Conservation (phyloP, 2,797 vertebrate genomes). For the Phrynocephalus vlangalii region DNA sequence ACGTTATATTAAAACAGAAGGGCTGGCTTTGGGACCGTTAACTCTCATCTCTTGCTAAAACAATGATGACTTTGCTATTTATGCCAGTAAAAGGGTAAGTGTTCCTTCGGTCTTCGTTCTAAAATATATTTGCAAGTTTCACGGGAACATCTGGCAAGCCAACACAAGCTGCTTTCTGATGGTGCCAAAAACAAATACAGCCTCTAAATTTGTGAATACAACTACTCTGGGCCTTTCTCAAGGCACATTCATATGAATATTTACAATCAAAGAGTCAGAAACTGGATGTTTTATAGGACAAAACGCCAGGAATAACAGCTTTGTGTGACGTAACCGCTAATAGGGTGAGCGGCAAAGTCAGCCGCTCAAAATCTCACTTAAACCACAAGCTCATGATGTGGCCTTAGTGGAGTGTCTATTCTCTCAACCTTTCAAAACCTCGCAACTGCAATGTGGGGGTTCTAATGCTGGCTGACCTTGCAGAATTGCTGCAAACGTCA, state of each 20-base stretch:
- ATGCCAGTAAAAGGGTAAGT: slow-evolving; percentile 43
- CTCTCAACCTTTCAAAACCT: not conserved
- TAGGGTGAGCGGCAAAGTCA: not conserved
- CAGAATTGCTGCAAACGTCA: not conserved
- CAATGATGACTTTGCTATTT: slow-evolving; percentile 48
- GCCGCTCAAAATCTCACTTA: slow-evolving; percentile 1
- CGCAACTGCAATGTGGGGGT: not conserved
- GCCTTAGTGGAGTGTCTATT: not conserved
- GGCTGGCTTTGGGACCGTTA: slow-evolving; percentile 47
- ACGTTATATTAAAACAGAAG: slow-evolving; percentile 41
- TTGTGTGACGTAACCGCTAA: not conserved
- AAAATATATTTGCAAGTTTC: slow-evolving; percentile 30
- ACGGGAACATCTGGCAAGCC: slow-evolving; percentile 25
- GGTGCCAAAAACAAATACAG: slow-evolving; percentile 17
- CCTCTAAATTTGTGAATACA: not conserved
- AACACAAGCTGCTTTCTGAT: slow-evolving; percentile 10
- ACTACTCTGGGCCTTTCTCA: slow-evolving; percentile 7
- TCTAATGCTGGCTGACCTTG: slow-evolving; percentile 3
- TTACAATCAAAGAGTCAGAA: not conserved
- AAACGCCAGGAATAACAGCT: not conserved
- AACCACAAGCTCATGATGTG: not conserved
- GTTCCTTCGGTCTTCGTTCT: slow-evolving; percentile 40
- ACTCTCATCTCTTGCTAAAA: slow-evolving; percentile 53
- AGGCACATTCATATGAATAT: slow-evolving; percentile 10
- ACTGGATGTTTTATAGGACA: not conserved